Evolutionary conservation across 2,888 invertebrate species (phyloP).

Genomic region (Anoplius nigerrimus): DNA sequence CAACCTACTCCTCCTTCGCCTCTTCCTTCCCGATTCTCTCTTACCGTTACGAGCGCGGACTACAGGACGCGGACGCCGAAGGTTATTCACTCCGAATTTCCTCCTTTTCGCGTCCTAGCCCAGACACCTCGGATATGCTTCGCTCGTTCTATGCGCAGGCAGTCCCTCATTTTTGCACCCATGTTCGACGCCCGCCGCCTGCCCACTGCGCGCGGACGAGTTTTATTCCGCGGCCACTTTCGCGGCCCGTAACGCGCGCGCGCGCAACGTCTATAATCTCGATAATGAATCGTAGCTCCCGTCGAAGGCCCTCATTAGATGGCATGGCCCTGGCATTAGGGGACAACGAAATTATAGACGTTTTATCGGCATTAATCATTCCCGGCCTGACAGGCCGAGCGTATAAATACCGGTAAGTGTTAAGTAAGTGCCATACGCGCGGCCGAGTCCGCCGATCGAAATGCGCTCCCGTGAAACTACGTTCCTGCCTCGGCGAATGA

Average conservation of each 20-base stretch:
- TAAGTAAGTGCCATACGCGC: background rate
- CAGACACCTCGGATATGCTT: no score
- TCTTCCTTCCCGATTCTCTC: slow-evolving; percentile 18
- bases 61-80: slow-evolving; percentile 39
- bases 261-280: slow-evolving; percentile 32
- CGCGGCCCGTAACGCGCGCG: no score
- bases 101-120: slow-evolving; percentile 33
- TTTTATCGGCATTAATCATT: slow-evolving; percentile 30
- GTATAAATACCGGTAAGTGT: slow-evolving; percentile 4
- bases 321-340: slow-evolving; percentile 15
- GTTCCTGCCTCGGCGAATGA: slow-evolving; percentile 4
- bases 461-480: slow-evolving; percentile 6
- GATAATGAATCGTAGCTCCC: slow-evolving; percentile 32
- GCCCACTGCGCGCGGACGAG: slow-evolving; percentile 1
- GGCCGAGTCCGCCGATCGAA: slow-evolving; percentile 5
- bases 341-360: slow-evolving; percentile 34
- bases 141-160: no score
- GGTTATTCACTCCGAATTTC: slow-evolving; percentile 53
- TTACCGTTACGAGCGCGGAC: slow-evolving; percentile 59
- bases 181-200: background rate
- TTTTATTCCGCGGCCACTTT: no score
- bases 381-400: slow-evolving; percentile 19
- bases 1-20: slow-evolving; percentile 43
- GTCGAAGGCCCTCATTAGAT: slow-evolving; percentile 30
- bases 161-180: background rate